Percentiles rank a stretch among this genome's conserved stretches.
Conservation (phyloP, 2,888 invertebrate species). For the Eupeodes luniger region DNA sequence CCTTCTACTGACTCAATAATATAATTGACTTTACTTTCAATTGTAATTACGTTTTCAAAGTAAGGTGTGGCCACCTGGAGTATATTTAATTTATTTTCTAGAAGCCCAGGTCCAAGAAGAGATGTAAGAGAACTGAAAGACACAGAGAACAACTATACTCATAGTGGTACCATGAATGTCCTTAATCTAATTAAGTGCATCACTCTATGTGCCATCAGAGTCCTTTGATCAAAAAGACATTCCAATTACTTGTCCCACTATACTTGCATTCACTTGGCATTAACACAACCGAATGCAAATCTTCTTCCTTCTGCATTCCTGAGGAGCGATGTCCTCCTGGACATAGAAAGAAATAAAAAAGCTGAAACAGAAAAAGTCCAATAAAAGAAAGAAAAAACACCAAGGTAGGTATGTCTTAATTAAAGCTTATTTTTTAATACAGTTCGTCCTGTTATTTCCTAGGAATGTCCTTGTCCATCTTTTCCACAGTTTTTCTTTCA, state of each 20-base stretch:
- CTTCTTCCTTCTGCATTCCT: neutral
- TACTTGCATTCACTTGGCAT: constrained; percentile 1
- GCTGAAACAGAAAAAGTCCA: constrained; percentile 3
- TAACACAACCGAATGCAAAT: constrained; percentile 18
- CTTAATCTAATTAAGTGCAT: constrained; percentile 28
- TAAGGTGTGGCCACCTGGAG: constrained; percentile 46
- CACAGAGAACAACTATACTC: neutral
- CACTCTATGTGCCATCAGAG: neutral
- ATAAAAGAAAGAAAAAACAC: constrained; percentile 3
- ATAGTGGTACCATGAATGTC: neutral
- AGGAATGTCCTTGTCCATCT: constrained; percentile 19
- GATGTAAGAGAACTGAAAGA: neutral
- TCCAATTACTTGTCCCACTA: constrained; percentile 50
- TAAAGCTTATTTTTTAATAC: constrained; percentile 62
- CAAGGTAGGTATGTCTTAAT: neutral
- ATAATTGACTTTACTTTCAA: constrained; percentile 67
- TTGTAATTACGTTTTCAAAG: constrained; percentile 63
- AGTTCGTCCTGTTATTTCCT: neutral
- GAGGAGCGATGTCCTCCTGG: neutral
- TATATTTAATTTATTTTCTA: constrained; percentile 60
- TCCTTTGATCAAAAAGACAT: constrained; percentile 68
- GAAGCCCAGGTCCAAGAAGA: neutral
- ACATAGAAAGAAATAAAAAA: neutral
- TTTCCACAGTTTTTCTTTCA: constrained; percentile 5
- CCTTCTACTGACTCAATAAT: constrained; percentile 12